These are phyloP conservation scores for Thunnus maccoyii DNA, from an alignment of 2,113 vertebrate species.

Conservation along the genomic window DNA sequence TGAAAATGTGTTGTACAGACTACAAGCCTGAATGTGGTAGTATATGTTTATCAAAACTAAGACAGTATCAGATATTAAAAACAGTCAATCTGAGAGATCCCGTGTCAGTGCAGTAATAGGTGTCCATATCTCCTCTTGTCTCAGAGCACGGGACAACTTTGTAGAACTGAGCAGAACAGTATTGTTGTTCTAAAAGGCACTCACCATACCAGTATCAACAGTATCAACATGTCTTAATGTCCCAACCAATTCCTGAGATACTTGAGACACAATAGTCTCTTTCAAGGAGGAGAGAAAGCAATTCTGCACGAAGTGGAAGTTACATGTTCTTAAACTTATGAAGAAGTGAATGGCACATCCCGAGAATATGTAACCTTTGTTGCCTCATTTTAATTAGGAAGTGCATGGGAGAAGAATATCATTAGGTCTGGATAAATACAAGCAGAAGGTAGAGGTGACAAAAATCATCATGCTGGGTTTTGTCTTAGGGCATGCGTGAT, in stretches of 20 bases:
- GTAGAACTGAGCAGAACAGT: slow-evolving; percentile 23
- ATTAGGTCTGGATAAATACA: slow-evolving; percentile 70
- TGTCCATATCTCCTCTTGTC: slow-evolving; percentile 11
- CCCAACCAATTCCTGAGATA: slow-evolving; percentile 64
- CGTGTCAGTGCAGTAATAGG: background rate
- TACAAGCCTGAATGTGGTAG: background rate
- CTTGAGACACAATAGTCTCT: slow-evolving; percentile 67
- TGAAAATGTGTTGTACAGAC: background rate
- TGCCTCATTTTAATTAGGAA: slow-evolving; percentile 73
- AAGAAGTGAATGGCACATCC: slow-evolving; percentile 67
- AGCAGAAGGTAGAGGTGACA: slow-evolving; percentile 62
- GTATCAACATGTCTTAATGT: slow-evolving; percentile 65
- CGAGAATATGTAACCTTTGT: slow-evolving; percentile 65
- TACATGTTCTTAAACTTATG: slow-evolving; percentile 57
- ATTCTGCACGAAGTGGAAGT: slow-evolving; percentile 65
- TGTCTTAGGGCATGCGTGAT: slow-evolving; percentile 35
- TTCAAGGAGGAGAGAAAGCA: slow-evolving; percentile 61
- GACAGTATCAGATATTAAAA: background rate
- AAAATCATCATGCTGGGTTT: slow-evolving; percentile 51
- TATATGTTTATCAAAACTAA: background rate
- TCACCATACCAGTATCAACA: slow-evolving; percentile 51
- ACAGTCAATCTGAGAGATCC: background rate
- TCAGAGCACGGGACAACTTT: slow-evolving; percentile 15
- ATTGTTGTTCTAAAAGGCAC: slow-evolving; percentile 35
- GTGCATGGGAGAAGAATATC: slow-evolving; percentile 68